Base-by-base conservation (phyloP, 2,888 invertebrate species). In the Seira ritae region DNA sequence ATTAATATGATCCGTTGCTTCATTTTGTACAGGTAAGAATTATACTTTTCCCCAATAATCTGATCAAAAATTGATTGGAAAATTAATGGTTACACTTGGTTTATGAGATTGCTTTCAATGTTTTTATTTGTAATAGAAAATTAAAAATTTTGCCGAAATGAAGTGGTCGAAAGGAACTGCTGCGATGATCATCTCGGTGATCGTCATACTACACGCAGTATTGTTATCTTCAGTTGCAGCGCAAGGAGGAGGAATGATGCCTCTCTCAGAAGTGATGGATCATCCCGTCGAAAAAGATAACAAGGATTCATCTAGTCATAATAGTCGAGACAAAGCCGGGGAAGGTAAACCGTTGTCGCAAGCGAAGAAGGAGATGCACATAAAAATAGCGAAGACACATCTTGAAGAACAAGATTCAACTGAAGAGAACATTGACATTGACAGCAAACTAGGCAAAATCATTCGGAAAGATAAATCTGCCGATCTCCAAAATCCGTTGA, bases 401-500 rank as follows among this genome's bases (percentile, higher is more conserved):
- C 23, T 87, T 12, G 67, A 84, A 71, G 79, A 80, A 3, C 55
- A 37, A 65, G 77, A 79, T 10, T 17, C 6, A 22, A 46, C 46
- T 19, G 74, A 60, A 6, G 37, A 22, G 12, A n/a, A n/a, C n/a
- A n/a, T n/a, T n/a, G 66, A 46, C 6, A 50, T 17, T n/a, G 69
- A 74, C 6, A 31, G 15, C 0, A 42, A 62, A 19, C 23, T n/a
- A 23, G 60, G 31, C 0, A 78, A 79, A 75, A 76, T 86, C 3
- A 67, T 76, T 23, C 80, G 84, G 8, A 86, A 86, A 66, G 88
- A 88, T 65, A 88, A 88, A 42, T 75, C 87, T 0, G 42, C 50
- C 0, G 74, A 86, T 8, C 65, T 87, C 0, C 88, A 88, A 82
- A 84, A 88, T 78, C 85, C 88, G 10, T 70, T 69, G 46, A 86